A percentile compares a stretch with the other conserved stretches of the same genome.
phyloP scores from a whole-genome alignment of 2,113 vertebrate genomes.

The Ciconia stormi region DNA sequence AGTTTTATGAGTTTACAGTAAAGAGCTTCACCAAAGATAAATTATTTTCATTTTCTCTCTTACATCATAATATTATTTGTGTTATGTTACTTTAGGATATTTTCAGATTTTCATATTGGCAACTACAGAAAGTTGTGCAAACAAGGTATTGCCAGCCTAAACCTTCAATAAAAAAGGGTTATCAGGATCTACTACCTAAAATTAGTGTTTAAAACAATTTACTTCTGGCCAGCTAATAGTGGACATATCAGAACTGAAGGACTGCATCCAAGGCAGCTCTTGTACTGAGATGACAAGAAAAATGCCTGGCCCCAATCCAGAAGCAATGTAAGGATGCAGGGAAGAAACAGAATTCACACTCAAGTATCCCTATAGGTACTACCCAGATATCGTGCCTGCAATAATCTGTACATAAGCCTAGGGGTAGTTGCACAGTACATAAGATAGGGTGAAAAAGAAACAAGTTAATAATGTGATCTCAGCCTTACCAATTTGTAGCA shows the following conservation, averaged over 20 bases:
- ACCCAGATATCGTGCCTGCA: background rate
- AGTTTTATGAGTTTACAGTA: background rate
- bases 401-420: background rate
- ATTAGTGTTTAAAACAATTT: background rate
- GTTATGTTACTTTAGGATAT: background rate
- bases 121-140: background rate
- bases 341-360: background rate
- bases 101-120: background rate
- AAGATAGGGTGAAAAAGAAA: background rate
- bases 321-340: background rate
- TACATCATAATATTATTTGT: background rate
- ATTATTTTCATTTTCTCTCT: background rate
- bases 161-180: background rate
- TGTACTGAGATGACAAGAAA: background rate
- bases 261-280: background rate
- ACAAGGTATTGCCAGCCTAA: background rate
- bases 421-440: background rate
- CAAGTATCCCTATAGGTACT: background rate
- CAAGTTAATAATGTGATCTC: background rate
- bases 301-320: background rate
- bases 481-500: constrained; percentile 67
- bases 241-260: background rate
- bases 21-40: background rate
- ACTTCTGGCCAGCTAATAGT: background rate
- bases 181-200: background rate